These are phyloP conservation scores for Anguilla japonica DNA, from an alignment of 2,113 vertebrate species.

Conservation along the genomic window DNA sequence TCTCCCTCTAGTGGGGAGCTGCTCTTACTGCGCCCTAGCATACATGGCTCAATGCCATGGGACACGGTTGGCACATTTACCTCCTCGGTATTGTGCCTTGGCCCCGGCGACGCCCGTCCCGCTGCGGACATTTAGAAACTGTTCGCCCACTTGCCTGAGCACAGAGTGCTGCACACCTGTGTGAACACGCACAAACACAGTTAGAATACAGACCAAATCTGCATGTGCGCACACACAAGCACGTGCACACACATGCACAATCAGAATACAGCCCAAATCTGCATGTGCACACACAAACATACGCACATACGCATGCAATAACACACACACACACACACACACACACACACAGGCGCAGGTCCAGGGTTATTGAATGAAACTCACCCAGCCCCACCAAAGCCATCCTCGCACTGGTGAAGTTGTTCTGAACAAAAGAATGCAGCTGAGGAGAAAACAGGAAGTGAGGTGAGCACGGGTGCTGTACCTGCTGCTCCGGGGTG, in stretches of 20 bases:
- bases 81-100: constrained; percentile 82
- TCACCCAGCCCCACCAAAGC: constrained; percentile 76
- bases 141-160: constrained; percentile 89
- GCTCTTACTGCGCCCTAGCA: neutral
- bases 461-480: neutral
- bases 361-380: constrained; percentile 5
- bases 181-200: neutral
- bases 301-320: neutral
- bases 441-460: constrained; percentile 70
- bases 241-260: neutral
- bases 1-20: no score
- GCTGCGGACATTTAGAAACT: constrained; percentile 91
- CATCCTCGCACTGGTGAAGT: constrained; percentile 87
- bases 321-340: neutral
- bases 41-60: neutral
- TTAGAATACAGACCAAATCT: no score
- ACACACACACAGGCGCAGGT: neutral
- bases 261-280: constrained; percentile 43
- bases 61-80: constrained; percentile 59
- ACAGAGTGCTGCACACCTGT: constrained; percentile 85
- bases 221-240: neutral
- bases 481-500: no score
- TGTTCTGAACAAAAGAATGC: constrained; percentile 80
- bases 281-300: constrained; percentile 3
- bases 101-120: constrained; percentile 76